Evolutionary conservation across 1,140 invertebrate genomes (phyloP), one percentile per base, ranked within the genome.

Genomic region (Drosophila repleta): DNA sequence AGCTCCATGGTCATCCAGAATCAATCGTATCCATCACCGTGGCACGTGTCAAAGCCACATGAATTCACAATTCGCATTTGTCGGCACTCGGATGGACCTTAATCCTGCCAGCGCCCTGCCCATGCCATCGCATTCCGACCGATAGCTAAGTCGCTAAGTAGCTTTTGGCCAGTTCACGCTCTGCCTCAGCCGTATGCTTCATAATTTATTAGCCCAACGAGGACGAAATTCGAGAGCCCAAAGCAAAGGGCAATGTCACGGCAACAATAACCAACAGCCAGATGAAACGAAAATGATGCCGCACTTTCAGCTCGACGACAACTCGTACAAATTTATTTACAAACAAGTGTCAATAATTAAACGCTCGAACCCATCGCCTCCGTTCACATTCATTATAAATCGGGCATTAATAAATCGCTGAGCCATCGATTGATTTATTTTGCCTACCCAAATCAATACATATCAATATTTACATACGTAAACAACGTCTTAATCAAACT

Each of bases 61-160:
- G 80, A 83, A 83, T 83, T 84, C 80, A 74, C 81, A 83, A 83
- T 85, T 78, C 48, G 39, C 64, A 80, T 73, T 83, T 85, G 81
- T 83, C 81, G 77, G 24, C 80, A 81, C 62, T 69, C 53, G n/a
- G 11, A 52, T 15, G n/a, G 45, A 45, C 37, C 35, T 45, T 65
- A 45, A 60, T 48, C 41, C 26, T n/a, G n/a, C n/a, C 15, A 41
- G 17, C 11, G 8, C 2, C 43, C 39, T 56, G 10, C 15, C 21
- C n/a, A 3, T n/a, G 1, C 21, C 48, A 53, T n/a, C 51, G 5
- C 6, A 6, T 8, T 8, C 29, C 29, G 7, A 6, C 29, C 52
- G 4, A 15, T 11, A 32, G 48, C 69, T 74, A 82, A 81, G 63
- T 63, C 76, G 63, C 76, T 84, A 84, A 84, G 80, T 83, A 73